These are phyloP conservation scores for Aphaenogaster ashmeadi DNA, from an alignment of 1,140 invertebrate genomes.

Conservation along the genomic window DNA sequence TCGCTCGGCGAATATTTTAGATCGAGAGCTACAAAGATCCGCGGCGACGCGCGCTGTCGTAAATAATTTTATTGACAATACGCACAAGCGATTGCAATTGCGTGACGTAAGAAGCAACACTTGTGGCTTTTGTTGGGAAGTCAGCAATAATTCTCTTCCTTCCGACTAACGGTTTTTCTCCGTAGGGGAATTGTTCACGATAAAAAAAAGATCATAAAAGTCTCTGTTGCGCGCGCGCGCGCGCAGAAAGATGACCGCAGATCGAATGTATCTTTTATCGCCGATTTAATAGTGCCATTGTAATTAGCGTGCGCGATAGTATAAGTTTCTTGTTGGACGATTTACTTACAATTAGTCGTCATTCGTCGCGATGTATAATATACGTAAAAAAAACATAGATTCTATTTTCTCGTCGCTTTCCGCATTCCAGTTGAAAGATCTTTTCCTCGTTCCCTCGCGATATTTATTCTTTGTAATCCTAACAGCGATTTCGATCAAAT, in stretches of 20 bases:
- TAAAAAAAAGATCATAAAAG: not conserved
- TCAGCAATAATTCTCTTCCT: not conserved
- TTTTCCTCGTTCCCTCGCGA: not conserved
- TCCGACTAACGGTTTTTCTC: not conserved
- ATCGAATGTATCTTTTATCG: not conserved
- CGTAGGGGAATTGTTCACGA: not conserved
- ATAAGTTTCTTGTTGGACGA: not conserved
- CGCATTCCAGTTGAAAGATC: not conserved
- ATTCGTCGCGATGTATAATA: not conserved
- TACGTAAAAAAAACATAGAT: not conserved
- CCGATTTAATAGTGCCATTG: not conserved
- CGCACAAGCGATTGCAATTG: not conserved
- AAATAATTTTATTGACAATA: constrained; percentile 9
- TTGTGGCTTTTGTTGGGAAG: not conserved
- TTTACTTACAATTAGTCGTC: not conserved
- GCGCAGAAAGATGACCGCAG: no score
- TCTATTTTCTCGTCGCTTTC: not conserved
- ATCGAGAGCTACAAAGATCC: not conserved
- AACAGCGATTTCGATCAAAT: not conserved
- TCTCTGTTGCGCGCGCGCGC: no score
- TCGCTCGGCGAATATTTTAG: not conserved
- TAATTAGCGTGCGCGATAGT: no score
- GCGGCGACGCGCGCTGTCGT: not conserved
- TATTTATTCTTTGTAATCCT: not conserved
- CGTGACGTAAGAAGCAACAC: not conserved